phyloP scores from a whole-genome alignment of 1,140 invertebrate species.

The Eueides isabella region DNA sequence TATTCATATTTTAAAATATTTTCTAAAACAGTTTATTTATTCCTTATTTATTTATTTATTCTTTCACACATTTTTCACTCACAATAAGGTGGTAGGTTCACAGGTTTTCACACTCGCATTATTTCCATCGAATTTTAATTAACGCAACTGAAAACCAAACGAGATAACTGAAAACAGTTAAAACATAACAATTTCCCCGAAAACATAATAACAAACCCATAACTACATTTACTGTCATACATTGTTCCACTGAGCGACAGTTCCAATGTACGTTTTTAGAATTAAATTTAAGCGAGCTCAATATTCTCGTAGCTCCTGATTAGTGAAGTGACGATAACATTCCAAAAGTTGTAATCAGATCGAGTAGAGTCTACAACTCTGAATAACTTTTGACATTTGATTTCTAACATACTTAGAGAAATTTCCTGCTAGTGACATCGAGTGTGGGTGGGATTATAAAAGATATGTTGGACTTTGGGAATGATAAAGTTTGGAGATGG shows the following conservation, averaged over 20 bases:
- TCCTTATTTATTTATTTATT: too few relatives aligned
- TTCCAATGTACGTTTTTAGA: neutral
- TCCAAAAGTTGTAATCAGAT: conserved; percentile 30
- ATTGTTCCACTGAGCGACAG: neutral
- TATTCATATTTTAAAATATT: too few relatives aligned
- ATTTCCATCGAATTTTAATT: too few relatives aligned
- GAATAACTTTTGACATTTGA: conserved; percentile 27
- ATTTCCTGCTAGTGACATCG: neutral
- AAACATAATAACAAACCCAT: neutral
- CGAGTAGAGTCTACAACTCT: conserved; percentile 18
- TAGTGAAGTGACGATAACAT: conserved; percentile 29
- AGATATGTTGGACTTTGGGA: neutral
- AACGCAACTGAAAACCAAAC: too few relatives aligned
- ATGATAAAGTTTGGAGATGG: neutral
- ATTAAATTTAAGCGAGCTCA: neutral
- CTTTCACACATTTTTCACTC: too few relatives aligned
- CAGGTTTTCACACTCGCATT: too few relatives aligned
- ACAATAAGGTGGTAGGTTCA: too few relatives aligned
- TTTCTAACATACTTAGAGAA: conserved; percentile 1
- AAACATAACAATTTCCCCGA: neutral
- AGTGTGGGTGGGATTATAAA: conserved; percentile 10
- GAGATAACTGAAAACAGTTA: too few relatives aligned
- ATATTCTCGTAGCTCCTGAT: conserved; percentile 3
- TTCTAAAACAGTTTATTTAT: too few relatives aligned
- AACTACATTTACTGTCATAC: neutral